These are phyloP conservation scores for Peromyscus maniculatus DNA, from an alignment of 2,113 vertebrate species.

Conservation along the genomic window DNA sequence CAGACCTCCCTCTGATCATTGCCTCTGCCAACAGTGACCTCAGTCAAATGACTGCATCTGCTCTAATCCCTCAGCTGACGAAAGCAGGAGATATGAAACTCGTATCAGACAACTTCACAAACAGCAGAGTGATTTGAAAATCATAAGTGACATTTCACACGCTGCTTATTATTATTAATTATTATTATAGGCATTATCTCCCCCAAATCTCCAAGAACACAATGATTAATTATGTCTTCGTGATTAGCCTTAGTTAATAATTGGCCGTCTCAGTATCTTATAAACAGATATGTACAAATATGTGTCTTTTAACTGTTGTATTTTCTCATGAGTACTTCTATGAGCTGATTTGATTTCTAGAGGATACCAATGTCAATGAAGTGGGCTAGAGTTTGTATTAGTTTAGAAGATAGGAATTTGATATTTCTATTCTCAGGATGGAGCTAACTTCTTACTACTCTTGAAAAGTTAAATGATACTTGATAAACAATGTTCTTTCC, in stretches of 20 bases:
- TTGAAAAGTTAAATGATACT: neutral
- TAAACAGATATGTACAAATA: neutral
- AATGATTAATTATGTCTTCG: neutral
- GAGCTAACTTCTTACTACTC: neutral
- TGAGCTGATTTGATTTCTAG: neutral
- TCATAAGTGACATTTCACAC: neutral
- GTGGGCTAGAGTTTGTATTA: neutral
- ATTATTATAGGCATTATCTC: neutral
- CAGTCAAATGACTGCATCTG: neutral
- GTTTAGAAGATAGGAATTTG: neutral
- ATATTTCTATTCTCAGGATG: neutral
- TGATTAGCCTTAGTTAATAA: neutral
- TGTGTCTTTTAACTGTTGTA: neutral
- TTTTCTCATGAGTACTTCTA: neutral
- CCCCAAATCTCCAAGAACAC: neutral
- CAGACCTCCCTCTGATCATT: neutral
- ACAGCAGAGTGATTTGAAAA: constrained; percentile 2
- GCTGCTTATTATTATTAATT: neutral
- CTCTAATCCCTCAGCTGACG: neutral
- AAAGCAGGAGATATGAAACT: neutral
- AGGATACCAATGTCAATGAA: neutral
- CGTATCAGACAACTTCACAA: neutral
- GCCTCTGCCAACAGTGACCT: neutral
- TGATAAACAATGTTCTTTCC: neutral
- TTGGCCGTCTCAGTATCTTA: neutral